These are phyloP conservation scores for Ylistrum balloti DNA, from an alignment of 1,140 invertebrate species.

Conservation along the genomic window DNA sequence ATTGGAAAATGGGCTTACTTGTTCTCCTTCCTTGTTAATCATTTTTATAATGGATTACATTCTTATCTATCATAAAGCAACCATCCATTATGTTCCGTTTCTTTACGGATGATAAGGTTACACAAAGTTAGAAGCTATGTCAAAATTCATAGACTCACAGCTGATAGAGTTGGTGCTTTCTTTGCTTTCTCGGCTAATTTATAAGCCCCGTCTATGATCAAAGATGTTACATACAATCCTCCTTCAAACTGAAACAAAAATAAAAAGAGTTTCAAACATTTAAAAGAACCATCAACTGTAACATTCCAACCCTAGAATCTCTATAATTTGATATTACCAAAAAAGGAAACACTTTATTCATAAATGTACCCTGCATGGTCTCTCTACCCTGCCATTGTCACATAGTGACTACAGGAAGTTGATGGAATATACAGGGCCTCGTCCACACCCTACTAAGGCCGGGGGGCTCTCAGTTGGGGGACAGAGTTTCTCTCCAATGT, in stretches of 20 bases:
- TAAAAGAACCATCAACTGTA: slow-evolving; percentile 1
- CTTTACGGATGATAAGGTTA: no score
- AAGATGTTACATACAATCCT: slow-evolving; percentile 88
- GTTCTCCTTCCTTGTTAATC: no score
- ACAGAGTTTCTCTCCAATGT: slow-evolving; percentile 60
- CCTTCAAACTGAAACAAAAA: slow-evolving; percentile 93
- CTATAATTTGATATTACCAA: no score
- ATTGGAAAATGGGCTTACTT: background rate
- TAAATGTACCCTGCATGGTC: slow-evolving; percentile 61
- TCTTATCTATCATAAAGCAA: no score
- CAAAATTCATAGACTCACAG: slow-evolving; percentile 66
- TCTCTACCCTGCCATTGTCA: slow-evolving; percentile 58
- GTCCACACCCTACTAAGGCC: slow-evolving; percentile 51
- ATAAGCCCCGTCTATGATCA: slow-evolving; percentile 89
- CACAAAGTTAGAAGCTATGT: no score
- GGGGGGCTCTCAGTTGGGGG: slow-evolving; percentile 50
- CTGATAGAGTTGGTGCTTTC: slow-evolving; percentile 86
- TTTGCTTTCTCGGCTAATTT: slow-evolving; percentile 88
- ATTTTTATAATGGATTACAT: no score
- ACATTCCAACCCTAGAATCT: no score
- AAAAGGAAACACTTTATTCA: background rate
- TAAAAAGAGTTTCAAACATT: slow-evolving; percentile 51
- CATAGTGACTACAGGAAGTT: slow-evolving; percentile 57
- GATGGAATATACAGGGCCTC: slow-evolving; percentile 63
- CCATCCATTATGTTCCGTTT: no score